These are phyloP conservation scores for Anas bahamensis DNA, from an alignment of 2,797 vertebrate species.

Conservation along the genomic window DNA sequence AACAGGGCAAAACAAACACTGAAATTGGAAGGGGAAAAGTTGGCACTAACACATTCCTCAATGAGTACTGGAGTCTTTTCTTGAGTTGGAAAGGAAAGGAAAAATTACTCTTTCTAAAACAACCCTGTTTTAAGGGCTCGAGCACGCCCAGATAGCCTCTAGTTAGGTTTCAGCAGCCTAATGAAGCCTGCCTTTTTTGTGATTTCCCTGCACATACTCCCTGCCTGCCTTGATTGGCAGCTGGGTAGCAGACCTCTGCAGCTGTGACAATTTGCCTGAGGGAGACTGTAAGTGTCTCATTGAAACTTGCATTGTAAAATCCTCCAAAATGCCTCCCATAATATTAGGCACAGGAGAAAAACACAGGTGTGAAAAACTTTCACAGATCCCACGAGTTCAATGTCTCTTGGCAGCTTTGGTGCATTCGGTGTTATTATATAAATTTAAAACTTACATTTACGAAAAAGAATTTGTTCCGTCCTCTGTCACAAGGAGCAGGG, in stretches of 20 bases:
- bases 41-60: slow-evolving; percentile 14
- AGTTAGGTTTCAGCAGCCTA: slow-evolving; percentile 56
- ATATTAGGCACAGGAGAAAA: slow-evolving; percentile 74
- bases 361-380: slow-evolving; percentile 74
- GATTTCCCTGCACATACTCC: slow-evolving; percentile 64
- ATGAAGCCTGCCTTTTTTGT: slow-evolving; percentile 65
- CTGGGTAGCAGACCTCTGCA: slow-evolving; percentile 74
- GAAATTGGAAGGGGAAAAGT: slow-evolving; percentile 35
- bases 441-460: slow-evolving; percentile 46
- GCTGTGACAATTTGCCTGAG: slow-evolving; percentile 74
- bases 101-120: slow-evolving; percentile 5
- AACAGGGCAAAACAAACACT: slow-evolving; percentile 48
- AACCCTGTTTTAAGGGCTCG: slow-evolving; percentile 3
- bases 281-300: slow-evolving; percentile 73
- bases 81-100: slow-evolving; percentile 8
- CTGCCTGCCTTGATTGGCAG: slow-evolving; percentile 72
- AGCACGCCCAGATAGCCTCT: slow-evolving; percentile 33
- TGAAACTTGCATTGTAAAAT: slow-evolving; percentile 72
- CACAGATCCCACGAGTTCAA: slow-evolving; percentile 66
- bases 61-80: slow-evolving; percentile 7
- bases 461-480: slow-evolving; percentile 9
- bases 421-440: slow-evolving; percentile 20
- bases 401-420: slow-evolving; percentile 71
- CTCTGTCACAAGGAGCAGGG: neutral
- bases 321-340: slow-evolving; percentile 71